These are phyloP conservation scores for Morbakka virulenta DNA, from an alignment of 30 jellyfish, hydroid and myxozoan genomes.

Conservation along the genomic window DNA sequence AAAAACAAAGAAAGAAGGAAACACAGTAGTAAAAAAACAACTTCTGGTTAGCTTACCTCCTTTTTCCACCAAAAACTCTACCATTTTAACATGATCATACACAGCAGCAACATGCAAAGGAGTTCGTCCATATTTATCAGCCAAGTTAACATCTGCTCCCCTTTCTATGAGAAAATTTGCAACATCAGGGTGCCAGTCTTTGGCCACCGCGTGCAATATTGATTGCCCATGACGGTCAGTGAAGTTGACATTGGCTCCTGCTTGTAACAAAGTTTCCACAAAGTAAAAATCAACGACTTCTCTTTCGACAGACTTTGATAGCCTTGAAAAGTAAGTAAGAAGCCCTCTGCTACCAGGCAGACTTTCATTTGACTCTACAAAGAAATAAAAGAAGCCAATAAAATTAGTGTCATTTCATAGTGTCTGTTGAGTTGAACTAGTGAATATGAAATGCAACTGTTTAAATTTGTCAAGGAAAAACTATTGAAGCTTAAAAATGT, in stretches of 20 bases:
- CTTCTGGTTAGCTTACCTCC: slow-evolving; percentile 37
- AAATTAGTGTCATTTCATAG: no score
- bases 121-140: slow-evolving; percentile 63
- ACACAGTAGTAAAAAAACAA: neutral
- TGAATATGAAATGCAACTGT: no score
- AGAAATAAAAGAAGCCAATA: no score
- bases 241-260: slow-evolving; percentile 77
- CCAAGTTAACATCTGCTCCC: slow-evolving; percentile 61
- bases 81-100: slow-evolving; percentile 62
- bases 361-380: no score
- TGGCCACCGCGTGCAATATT: slow-evolving; percentile 58
- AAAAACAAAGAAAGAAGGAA: no score
- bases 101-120: slow-evolving; percentile 79
- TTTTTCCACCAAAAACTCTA: slow-evolving; percentile 51
- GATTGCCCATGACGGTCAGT: slow-evolving; percentile 77
- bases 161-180: slow-evolving; percentile 47
- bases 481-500: no score
- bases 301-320: slow-evolving; percentile 19
- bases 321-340: slow-evolving; percentile 62
- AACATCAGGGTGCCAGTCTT: slow-evolving; percentile 75
- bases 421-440: no score
- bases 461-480: no score
- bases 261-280: slow-evolving; percentile 57
- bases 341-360: slow-evolving; percentile 57
- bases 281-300: slow-evolving; percentile 67